Evolutionary conservation across 2,888 invertebrate species (phyloP).

Genomic region (Dynastes tityus): DNA sequence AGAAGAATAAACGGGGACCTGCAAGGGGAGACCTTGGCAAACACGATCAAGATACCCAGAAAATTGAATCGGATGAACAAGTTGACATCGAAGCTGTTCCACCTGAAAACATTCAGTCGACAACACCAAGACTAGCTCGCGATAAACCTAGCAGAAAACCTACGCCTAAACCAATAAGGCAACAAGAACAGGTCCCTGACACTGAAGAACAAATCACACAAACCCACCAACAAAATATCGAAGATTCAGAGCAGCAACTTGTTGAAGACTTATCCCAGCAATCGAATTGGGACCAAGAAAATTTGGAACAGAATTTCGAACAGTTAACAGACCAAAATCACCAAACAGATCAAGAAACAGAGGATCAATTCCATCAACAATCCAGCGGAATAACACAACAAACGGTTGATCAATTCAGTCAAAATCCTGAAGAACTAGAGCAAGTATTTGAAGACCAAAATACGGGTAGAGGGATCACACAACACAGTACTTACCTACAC

Average conservation of each 20-base stretch:
- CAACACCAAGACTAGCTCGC: slow-evolving; percentile 26
- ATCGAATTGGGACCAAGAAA: background rate
- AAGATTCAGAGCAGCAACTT: slow-evolving; percentile 1
- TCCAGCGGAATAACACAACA: slow-evolving; percentile 1
- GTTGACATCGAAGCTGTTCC: slow-evolving; percentile 26
- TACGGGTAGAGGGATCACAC: background rate
- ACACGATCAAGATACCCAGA: background rate
- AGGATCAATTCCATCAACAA: background rate
- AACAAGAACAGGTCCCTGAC: background rate
- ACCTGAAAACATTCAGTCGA: background rate
- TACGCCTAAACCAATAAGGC: background rate
- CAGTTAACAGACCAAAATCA: slow-evolving; percentile 5
- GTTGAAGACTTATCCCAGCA: slow-evolving; percentile 5
- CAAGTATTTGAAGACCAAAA: slow-evolving; percentile 4
- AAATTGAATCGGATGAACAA: background rate
- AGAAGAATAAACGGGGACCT: background rate
- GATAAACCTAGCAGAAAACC: slow-evolving; percentile 27
- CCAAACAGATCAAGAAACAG: slow-evolving; percentile 9
- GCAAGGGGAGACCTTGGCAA: background rate
- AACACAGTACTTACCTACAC: background rate
- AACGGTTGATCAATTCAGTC: background rate
- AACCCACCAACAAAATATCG: background rate
- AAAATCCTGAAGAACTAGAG: background rate
- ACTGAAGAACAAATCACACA: background rate
- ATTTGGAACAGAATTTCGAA: background rate